Evolutionary conservation across 2,113 vertebrate species (phyloP).

Genomic region (Monarcha castaneiventris): DNA sequence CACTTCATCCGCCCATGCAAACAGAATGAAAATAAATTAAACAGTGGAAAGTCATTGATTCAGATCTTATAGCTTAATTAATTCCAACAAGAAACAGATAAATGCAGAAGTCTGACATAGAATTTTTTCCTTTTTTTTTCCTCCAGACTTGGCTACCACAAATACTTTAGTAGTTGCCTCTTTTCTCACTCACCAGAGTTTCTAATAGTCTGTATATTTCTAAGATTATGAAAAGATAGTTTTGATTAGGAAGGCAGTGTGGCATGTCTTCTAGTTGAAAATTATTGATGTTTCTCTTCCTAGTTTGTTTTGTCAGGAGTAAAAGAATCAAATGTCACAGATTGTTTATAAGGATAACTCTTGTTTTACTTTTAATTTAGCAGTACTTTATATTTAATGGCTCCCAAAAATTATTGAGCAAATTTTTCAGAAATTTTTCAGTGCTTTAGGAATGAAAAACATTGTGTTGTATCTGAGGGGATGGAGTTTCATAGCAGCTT

Average conservation of each 20-base stretch:
- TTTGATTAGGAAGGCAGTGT: not conserved
- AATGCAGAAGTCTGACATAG: not conserved
- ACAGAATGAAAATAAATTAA: not conserved
- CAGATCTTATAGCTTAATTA: not conserved
- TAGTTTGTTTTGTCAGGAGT: not conserved
- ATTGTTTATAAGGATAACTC: not conserved
- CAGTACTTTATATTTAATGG: not conserved
- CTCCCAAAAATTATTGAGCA: not conserved
- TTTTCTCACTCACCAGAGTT: not conserved
- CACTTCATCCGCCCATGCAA: not conserved
- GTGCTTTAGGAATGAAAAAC: not conserved
- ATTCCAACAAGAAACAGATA: not conserved
- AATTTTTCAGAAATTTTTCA: not conserved
- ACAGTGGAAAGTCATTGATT: not conserved
- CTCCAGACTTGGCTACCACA: not conserved
- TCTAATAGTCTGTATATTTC: not conserved
- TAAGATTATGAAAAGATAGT: not conserved
- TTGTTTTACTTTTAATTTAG: not conserved
- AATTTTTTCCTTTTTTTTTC: not conserved
- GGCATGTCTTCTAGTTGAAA: not conserved
- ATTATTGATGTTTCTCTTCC: not conserved
- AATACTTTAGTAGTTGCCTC: not conserved
- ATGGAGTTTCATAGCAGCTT: not conserved
- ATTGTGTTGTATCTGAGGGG: not conserved
- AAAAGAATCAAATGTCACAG: not conserved